A percentile compares a stretch with the other conserved stretches of the same genome.
These are phyloP conservation scores for Gopherus evgoodei DNA, from an alignment of 2,113 vertebrate genomes.

Conservation along the genomic window DNA sequence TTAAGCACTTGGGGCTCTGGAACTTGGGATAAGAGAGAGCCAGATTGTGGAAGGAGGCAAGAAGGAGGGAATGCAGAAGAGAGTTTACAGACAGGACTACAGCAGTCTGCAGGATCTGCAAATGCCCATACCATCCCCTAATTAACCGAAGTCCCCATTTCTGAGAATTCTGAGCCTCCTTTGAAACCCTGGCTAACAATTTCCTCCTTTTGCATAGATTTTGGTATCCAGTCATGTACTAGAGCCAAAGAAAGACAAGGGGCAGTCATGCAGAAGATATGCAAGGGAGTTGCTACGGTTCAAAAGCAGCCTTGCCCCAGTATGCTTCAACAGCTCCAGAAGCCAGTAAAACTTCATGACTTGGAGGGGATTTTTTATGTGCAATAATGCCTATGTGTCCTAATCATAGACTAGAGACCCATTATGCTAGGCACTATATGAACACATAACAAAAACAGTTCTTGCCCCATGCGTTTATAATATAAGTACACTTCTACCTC, in stretches of 20 bases:
- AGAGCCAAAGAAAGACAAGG: background rate
- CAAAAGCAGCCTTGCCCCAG: background rate
- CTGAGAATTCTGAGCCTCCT: background rate
- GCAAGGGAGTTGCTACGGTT: background rate
- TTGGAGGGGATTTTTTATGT: background rate
- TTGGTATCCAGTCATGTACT: background rate
- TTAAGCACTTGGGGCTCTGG: background rate
- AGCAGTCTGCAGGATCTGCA: background rate
- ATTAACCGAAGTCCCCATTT: background rate
- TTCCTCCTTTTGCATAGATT: background rate
- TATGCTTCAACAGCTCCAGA: background rate
- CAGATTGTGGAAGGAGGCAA: too few relatives aligned
- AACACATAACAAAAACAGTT: background rate
- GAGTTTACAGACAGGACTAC: too few relatives aligned
- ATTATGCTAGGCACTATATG: background rate
- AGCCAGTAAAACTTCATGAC: background rate
- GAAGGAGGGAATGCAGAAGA: background rate
- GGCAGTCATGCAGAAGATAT: background rate
- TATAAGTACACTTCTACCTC: background rate
- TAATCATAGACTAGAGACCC: background rate
- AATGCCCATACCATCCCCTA: background rate
- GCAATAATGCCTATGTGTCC: background rate
- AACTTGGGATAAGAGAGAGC: background rate
- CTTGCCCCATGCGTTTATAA: background rate
- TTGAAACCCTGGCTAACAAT: background rate